Evolutionary conservation across 2,113 vertebrate species (phyloP), one percentile per base, ranked within the genome.

Genomic region (Arothron firmamentum): DNA sequence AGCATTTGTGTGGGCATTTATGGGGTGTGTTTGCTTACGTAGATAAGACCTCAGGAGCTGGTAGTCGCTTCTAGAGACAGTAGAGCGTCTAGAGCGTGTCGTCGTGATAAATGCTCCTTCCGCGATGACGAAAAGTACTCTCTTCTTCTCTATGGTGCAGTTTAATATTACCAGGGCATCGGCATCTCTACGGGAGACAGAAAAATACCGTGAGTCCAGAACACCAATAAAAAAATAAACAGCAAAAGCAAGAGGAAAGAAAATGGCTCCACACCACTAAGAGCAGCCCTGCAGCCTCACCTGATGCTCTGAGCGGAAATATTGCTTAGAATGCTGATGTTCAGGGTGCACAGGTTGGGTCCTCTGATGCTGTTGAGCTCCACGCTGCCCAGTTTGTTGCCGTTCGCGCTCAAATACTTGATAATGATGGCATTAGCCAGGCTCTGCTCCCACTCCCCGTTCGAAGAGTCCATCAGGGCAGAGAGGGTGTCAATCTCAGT

Each of bases 271-370:
- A 9, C 28, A 31, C 8, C 14, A 59, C 8, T 41, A 19, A 51
- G 23, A 50, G 28, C 7, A 12, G 3, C 17, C 3, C 12, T 23
- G 41, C 46, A 2, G 11, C 49, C 93, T 92, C 67, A 98, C 95
- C 25, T 72, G 38, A 97, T 25, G 61, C 47, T 85, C 4, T 2
- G 0, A 21, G 65, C 3, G 0, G 72, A 46, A 62, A 95, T 87
- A 4, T 0, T 72, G 0, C 9, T 2, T 25, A 97, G 50, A 12
- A 92, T 52, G 0, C 52, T 42, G 0, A 0, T 13, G 0, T 72
- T 78, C 43, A 98, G 80, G 3, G 65, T 56, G 62, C 95, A 98
- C 12, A 94, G 4, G 48, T 92, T 91, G 1, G 6, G 1, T 0
- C 81, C 76, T 2, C 78, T 77, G 0, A 96, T 79, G 4, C n/a